phyloP scores from a whole-genome alignment of 2,888 invertebrate genomes.

The Dasysyrphus tricinctus region DNA sequence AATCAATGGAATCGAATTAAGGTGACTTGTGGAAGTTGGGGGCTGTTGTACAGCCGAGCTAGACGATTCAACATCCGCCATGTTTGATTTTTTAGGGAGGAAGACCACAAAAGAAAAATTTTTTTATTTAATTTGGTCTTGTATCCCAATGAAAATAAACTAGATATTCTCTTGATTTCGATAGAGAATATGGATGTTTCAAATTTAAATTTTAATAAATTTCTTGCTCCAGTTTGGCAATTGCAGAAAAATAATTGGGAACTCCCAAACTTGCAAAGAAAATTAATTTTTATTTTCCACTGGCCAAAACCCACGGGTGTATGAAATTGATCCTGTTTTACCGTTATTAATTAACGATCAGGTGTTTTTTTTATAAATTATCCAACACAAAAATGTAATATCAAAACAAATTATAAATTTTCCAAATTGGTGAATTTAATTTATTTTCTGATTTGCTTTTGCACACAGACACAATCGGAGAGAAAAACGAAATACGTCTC shows the following conservation, averaged over 20 bases:
- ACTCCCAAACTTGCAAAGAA: conserved; percentile 37
- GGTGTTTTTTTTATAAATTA: neutral
- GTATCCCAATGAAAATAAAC: neutral
- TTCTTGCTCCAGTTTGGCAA: conserved; percentile 11
- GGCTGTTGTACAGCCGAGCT: conserved; percentile 84
- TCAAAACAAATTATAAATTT: conserved; percentile 59
- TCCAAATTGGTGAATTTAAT: conserved; percentile 15
- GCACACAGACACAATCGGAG: conserved; percentile 45
- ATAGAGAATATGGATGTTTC: neutral
- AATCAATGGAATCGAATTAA: conserved; percentile 80
- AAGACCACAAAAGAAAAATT: conserved; percentile 45
- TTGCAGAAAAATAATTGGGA: conserved; percentile 13
- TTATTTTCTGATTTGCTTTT: conserved; percentile 43
- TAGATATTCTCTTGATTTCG: neutral
- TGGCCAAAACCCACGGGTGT: conserved; percentile 54
- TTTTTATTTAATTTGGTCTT: neutral
- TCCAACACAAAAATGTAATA: conserved; percentile 37
- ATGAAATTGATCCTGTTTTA: neutral
- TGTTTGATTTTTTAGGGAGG: conserved; percentile 77
- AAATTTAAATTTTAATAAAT: neutral
- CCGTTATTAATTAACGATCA: neutral
- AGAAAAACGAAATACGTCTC: conserved; percentile 34
- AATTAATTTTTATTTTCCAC: conserved; percentile 26
- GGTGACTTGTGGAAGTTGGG: conserved; percentile 80
- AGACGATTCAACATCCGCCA: conserved; percentile 85